These are phyloP conservation scores for Isoperla grammatica DNA, from an alignment of 2,888 invertebrate genomes.

Conservation along the genomic window DNA sequence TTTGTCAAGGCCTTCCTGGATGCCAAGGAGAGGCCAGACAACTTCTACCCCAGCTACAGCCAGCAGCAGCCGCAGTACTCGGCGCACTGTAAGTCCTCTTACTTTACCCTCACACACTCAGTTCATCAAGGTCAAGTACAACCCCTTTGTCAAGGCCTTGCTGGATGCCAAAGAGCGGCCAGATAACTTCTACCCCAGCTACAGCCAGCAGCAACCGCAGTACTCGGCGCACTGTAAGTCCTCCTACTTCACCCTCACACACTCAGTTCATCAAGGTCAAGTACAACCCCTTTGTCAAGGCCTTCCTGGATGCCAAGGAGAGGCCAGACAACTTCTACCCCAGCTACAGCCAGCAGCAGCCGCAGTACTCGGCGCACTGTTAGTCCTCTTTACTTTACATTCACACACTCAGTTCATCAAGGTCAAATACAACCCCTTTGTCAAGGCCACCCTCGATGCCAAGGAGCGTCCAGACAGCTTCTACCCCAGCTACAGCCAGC, in stretches of 20 bases:
- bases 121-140: slow-evolving; percentile 97
- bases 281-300: slow-evolving; percentile 97
- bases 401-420: too few species aligned
- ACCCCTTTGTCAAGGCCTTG: slow-evolving; percentile 98
- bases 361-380: slow-evolving; percentile 10
- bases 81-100: too few species aligned
- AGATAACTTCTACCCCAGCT: slow-evolving; percentile 36
- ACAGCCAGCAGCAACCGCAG: slow-evolving; percentile 26
- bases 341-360: slow-evolving; percentile 29
- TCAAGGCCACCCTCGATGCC: slow-evolving; percentile 95
- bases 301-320: slow-evolving; percentile 93
- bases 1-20: slow-evolving; percentile 98
- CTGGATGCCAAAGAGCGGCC: slow-evolving; percentile 87
- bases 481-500: slow-evolving; percentile 30
- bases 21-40: too few species aligned
- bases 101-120: too few species aligned
- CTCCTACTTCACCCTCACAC: too few species aligned
- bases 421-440: slow-evolving; percentile 97
- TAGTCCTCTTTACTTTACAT: too few species aligned
- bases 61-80: too few species aligned
- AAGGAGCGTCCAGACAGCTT: slow-evolving; percentile 64
- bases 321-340: slow-evolving; percentile 47
- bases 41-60: too few species aligned
- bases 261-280: slow-evolving; percentile 98
- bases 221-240: slow-evolving; percentile 10